A percentile compares a stretch with the other conserved stretches of the same genome.
phyloP scores from a whole-genome alignment of 2,797 vertebrate genomes.

The Sitta carolinensis region DNA sequence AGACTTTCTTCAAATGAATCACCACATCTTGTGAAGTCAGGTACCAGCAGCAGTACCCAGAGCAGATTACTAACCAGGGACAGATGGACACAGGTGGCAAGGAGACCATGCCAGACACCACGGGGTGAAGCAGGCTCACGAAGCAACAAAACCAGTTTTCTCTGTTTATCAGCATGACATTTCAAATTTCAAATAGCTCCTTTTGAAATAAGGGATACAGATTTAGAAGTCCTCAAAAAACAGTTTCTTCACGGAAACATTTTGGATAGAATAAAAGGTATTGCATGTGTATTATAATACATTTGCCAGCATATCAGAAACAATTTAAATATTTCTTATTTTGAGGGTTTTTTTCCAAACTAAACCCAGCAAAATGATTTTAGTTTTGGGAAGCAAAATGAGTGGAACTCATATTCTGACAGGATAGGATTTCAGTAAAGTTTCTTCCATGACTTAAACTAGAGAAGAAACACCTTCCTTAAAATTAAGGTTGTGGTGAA shows the following conservation, averaged over 20 bases:
- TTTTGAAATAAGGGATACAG: background rate
- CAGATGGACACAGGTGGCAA: slow-evolving; percentile 50
- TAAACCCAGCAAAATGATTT: background rate
- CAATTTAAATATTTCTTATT: background rate
- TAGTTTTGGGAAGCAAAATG: background rate
- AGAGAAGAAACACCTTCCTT: background rate
- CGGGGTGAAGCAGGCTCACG: background rate
- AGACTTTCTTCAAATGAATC: background rate
- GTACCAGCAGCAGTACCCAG: background rate
- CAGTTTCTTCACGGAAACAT: background rate
- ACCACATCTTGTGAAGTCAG: background rate
- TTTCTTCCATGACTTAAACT: background rate
- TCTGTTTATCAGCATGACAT: background rate
- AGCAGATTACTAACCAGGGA: background rate
- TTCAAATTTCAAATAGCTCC: background rate
- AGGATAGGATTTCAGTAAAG: background rate
- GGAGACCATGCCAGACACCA: slow-evolving; percentile 13
- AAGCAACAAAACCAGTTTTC: background rate
- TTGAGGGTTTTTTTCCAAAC: background rate
- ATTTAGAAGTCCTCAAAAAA: background rate
- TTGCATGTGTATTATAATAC: background rate
- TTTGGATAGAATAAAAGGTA: background rate
- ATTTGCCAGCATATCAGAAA: background rate
- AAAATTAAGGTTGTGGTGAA: background rate
- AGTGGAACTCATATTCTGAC: background rate